These are phyloP conservation scores for Urocolius indicus DNA, from an alignment of 2,113 vertebrate genomes.

Conservation along the genomic window DNA sequence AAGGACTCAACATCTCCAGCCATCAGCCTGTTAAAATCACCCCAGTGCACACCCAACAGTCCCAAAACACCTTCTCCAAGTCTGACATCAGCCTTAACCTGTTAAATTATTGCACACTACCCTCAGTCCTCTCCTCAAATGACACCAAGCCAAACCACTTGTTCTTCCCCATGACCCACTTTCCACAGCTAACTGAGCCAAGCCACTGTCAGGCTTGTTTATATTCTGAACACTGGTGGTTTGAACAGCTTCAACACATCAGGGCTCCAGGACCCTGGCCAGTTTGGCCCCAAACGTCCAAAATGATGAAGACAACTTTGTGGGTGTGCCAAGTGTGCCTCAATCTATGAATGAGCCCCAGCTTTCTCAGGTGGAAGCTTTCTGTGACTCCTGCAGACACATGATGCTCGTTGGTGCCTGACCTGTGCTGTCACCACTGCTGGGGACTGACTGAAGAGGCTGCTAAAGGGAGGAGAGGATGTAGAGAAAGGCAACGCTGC, in stretches of 20 bases:
- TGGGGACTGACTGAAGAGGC: too few relatives aligned
- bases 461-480: too few relatives aligned
- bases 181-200: background rate
- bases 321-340: background rate
- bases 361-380: accelerated
- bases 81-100: background rate
- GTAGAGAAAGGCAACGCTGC: background rate
- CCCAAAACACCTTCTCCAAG: accelerated
- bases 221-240: background rate
- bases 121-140: background rate
- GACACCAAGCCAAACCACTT: background rate
- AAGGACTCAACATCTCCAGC: background rate
- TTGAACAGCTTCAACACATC: background rate
- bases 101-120: background rate
- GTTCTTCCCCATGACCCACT: constrained; percentile 34
- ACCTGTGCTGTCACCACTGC: too few relatives aligned
- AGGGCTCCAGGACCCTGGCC: background rate
- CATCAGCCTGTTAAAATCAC: accelerated
- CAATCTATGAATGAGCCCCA: background rate
- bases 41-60: accelerated
- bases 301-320: background rate
- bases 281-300: background rate
- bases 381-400: background rate
- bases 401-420: accelerated
- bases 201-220: background rate